A percentile compares a stretch with the other conserved stretches of the same genome.
Evolutionary conservation across 1,140 invertebrate genomes (phyloP).

Genomic region (Drosophila pseudoobscura): DNA sequence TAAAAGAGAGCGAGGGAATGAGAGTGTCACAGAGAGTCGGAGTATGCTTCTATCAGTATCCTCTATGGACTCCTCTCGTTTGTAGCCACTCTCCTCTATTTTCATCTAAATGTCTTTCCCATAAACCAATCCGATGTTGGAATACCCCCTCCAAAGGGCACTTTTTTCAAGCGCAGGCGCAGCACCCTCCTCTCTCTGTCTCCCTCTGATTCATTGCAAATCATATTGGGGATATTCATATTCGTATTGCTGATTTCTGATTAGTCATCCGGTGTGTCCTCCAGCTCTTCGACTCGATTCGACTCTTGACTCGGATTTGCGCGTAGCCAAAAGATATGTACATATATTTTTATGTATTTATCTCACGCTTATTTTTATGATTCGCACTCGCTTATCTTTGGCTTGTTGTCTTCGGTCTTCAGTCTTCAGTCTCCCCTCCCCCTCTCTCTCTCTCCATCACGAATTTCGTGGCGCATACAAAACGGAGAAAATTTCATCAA

Average conservation of each 20-base stretch:
- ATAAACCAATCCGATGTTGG: too few relatives aligned
- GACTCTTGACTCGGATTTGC: constrained; percentile 1
- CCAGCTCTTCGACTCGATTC: constrained; percentile 1
- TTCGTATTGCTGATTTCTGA: constrained; percentile 9
- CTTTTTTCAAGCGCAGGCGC: constrained; percentile 13
- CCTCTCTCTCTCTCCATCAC: constrained; percentile 31
- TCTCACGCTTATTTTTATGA: constrained; percentile 61
- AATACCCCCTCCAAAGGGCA: neutral
- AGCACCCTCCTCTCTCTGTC: constrained; percentile 5
- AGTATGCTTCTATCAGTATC: too few relatives aligned
- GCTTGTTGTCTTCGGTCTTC: constrained; percentile 18
- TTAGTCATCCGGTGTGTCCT: constrained; percentile 22
- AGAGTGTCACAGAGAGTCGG: too few relatives aligned
- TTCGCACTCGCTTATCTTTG: too few relatives aligned
- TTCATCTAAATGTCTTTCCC: too few relatives aligned
- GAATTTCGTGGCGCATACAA: constrained; percentile 65
- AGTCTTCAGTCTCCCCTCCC: neutral
- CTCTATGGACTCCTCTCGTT: too few relatives aligned
- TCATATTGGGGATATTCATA: constrained; percentile 19
- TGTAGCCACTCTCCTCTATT: too few relatives aligned
- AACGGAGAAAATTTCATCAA: constrained; percentile 62
- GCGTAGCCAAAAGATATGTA: constrained; percentile 23
- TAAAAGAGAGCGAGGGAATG: too few relatives aligned
- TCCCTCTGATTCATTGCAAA: constrained; percentile 10
- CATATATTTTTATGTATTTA: constrained; percentile 64